Base-by-base conservation (phyloP, 2,113 vertebrate species). In the Ondatra zibethicus region DNA sequence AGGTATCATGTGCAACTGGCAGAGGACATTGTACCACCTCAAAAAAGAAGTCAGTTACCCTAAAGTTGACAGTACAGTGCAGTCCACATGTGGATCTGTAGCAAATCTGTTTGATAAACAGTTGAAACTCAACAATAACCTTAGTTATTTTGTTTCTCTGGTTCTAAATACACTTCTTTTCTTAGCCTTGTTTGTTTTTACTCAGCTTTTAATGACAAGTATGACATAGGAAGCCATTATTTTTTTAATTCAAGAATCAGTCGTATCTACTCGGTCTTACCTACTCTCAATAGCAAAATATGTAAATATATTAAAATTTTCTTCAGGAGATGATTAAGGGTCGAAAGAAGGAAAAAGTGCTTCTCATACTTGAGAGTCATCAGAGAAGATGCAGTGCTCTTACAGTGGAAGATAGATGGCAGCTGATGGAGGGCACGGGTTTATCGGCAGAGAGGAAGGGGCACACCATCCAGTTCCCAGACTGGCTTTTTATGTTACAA, bases 291-390 rank as follows among this genome's bases (percentile, higher is more conserved):
- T 97, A 97, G 91, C 95, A 97, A 96, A 97, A 97, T 61, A 70
- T 98, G 98, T 98, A 98, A 98, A 98, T 98, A 98, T 93, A 97
- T 92, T 97, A 97, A 98, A 97, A 97, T 93, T 97, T 97, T 97
- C 98, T 98, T 97, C 97, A 98, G 97, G 97, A 98, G 96, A 97
- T 89, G 66, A 92, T n/a, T 91, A 68, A 88, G 89, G 77, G 47
- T 88, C 29, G 93, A 94, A 94, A 93, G 96, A 96, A 96, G 97
- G 96, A 91, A 87, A 93, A 94, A 92, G 70, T 70, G 91, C 95
- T 97, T 98, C 96, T 98, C 85, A 36, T 97, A 97, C 97, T 97
- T 93, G 96, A 96, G 97, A 97, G 92, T 95, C 27, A 31, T 95
- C 92, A 97, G 97, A 98, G 97, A 97, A 89, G 94, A 61, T 80